Percentiles rank a stretch among this genome's conserved stretches.
Evolutionary conservation across 1,140 invertebrate genomes (phyloP).

Genomic region (Lepidotrigona ventralis): DNA sequence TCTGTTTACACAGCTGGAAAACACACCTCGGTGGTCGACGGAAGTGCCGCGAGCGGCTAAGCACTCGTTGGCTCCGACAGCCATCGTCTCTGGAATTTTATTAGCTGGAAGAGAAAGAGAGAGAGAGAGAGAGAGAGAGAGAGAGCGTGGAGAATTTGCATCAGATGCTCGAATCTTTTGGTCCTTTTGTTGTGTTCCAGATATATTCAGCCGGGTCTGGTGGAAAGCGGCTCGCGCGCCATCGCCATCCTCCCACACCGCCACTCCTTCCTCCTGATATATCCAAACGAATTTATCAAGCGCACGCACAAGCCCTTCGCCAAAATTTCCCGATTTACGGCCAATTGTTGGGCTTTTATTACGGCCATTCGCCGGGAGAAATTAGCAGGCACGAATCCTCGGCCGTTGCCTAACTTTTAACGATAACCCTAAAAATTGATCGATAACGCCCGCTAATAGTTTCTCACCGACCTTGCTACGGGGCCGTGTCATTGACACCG

Average conservation of each 20-base stretch:
- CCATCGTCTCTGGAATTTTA: slow-evolving; percentile 68
- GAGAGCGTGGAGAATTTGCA: slow-evolving; percentile 29
- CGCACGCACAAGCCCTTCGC: neutral
- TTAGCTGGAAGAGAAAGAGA: slow-evolving; percentile 63
- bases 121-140: too few relatives aligned
- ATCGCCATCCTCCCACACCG: neutral
- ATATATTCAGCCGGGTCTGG: neutral
- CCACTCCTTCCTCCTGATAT: neutral
- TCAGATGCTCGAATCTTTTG: slow-evolving; percentile 1
- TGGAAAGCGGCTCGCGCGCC: neutral
- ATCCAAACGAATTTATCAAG: slow-evolving; percentile 24
- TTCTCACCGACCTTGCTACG: neutral
- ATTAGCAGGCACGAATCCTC: slow-evolving; percentile 16
- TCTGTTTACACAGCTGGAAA: slow-evolving; percentile 68
- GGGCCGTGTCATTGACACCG: neutral
- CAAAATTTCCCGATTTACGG: slow-evolving; percentile 29
- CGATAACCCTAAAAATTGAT: slow-evolving; percentile 12
- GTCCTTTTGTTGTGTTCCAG: slow-evolving; percentile 23
- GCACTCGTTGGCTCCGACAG: slow-evolving; percentile 34
- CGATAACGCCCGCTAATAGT: neutral
- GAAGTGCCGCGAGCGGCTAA: slow-evolving; percentile 34
- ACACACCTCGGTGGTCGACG: slow-evolving; percentile 38
- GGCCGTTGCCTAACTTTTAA: neutral
- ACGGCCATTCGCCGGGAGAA: slow-evolving; percentile 15
- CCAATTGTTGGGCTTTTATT: slow-evolving; percentile 21